These are phyloP conservation scores for Apaloderma vittatum DNA, from an alignment of 2,113 vertebrate species.

Conservation along the genomic window DNA sequence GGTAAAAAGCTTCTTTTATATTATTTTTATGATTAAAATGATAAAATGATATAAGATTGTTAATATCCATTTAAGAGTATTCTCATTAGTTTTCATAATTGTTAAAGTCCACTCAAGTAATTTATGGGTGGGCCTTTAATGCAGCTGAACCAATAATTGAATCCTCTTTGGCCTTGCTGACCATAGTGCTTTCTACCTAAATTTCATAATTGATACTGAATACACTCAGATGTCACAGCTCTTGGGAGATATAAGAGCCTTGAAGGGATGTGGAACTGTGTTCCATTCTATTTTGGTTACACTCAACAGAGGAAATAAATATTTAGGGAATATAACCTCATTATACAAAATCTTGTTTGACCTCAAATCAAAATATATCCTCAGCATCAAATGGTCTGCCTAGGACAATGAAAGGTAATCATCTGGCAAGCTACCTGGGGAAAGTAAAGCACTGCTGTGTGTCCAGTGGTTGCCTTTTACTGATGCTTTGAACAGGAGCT, in stretches of 20 bases:
- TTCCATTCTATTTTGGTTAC: background rate
- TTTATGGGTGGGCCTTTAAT: constrained; percentile 49
- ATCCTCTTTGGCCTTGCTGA: constrained; percentile 52
- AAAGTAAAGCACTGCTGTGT: background rate
- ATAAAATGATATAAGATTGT: constrained; percentile 58
- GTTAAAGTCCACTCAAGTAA: constrained; percentile 40
- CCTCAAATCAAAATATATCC: background rate
- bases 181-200: constrained; percentile 47
- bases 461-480: background rate
- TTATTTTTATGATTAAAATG: constrained; percentile 66
- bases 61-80: constrained; percentile 36
- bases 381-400: background rate
- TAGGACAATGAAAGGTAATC: background rate
- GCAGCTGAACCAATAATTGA: constrained; percentile 24
- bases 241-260: background rate
- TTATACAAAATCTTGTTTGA: background rate
- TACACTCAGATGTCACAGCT: background rate
- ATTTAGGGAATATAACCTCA: background rate
- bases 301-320: background rate
- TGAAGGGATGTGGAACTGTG: background rate
- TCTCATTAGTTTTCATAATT: constrained; percentile 65
- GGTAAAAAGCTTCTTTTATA: constrained; percentile 16
- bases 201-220: constrained; percentile 31
- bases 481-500: background rate
- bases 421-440: background rate